Base-by-base conservation (phyloP, 2,888 invertebrate genomes). In the Loripinus fragilis region DNA sequence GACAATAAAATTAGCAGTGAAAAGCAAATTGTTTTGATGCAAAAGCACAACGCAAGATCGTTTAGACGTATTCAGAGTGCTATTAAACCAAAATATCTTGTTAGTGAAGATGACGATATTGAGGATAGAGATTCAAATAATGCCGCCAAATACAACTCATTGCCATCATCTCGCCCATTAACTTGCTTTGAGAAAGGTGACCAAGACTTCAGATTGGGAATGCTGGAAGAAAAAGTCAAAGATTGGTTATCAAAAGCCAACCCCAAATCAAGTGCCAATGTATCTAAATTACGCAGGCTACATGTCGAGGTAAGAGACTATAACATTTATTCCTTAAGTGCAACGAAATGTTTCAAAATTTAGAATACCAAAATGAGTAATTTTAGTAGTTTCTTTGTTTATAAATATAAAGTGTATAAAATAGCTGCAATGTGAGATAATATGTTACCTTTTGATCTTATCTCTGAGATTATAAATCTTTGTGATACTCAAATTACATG, bases 171-270 rank as follows among this genome's bases (percentile, higher is more conserved):
- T 68, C 83, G 71, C 64, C 79, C 70, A 60, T 72, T 55, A 8
- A 69, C 74, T 20, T 64, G 71, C 15, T 78, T 81, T 65, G 78
- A 80, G 7, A 78, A 85, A 25, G 73, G 69, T 8, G 87, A 87
- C n/a, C 87, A 87, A 5, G 90, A 92, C 52, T 86, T 85, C 7
- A 86, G 80, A 0, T 84, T 92, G 25, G 82, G 83, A 35, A 83
- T 83, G 55, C 76, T 93, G 38, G 92, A 93, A 81, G 80, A 83
- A 12, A 82, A 90, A 55, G 88, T 92, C 28, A 76, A 86, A 52
- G 85, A 86, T 10, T 92, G 92, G 92, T 76, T 92, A 64, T 80
- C 76, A 48, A 84, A 87, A 50, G 90, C 88, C 50, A 89, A 89
- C 67, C 88, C 91, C 7, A 85, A 85, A 55, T 78, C 85, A 15